Base-by-base conservation (phyloP, 2,113 vertebrate genomes). In the Centropus bengalensis region DNA sequence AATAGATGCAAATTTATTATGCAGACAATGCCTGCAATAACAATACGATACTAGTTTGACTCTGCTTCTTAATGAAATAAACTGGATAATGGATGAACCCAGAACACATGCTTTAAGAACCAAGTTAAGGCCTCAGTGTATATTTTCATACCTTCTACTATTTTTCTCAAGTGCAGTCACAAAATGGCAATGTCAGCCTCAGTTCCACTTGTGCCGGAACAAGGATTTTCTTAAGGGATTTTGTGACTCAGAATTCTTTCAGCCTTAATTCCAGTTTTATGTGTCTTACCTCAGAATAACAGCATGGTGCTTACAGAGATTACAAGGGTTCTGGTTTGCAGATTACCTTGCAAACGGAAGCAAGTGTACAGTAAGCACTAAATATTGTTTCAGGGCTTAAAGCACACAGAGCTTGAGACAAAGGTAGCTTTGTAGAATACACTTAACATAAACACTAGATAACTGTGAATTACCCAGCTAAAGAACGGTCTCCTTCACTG, bases 321-420 rank as follows among this genome's bases (percentile, higher is more conserved):
- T 94, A 79, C 4, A 69, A 38, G 18, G 60, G 17, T 94, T 45
- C 59, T 81, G 76, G 79, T 89, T 84, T 92, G 47, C 71, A 90
- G 68, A 91, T 58, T 74, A 56, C 32, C 69, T 91, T 68, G 58
- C 86, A 94, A 85, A 68, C 91, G 82, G 88, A 94, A 96, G 47
- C 58, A 55, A 76, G 28, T 44, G 1, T 91, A 58, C 68, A 92
- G 64, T 84, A 88, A 88, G 69, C 51, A 64, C 63, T 10, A 93
- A 91, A 71, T 91, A 67, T 73, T 79, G 33, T 96, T 88, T 88
- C 88, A 81, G 68, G 40, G 78, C 56, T 91, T 91, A 91, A 91
- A 92, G 75, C 63, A 89, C 82, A 63, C 70, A 79, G 60, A 84
- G 44, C 77, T 88, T 64, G 38, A 76, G 76, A 81, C 66, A 84